Evolutionary conservation across 2,888 invertebrate species (phyloP).

Genomic region (Andrena hattorfiana): DNA sequence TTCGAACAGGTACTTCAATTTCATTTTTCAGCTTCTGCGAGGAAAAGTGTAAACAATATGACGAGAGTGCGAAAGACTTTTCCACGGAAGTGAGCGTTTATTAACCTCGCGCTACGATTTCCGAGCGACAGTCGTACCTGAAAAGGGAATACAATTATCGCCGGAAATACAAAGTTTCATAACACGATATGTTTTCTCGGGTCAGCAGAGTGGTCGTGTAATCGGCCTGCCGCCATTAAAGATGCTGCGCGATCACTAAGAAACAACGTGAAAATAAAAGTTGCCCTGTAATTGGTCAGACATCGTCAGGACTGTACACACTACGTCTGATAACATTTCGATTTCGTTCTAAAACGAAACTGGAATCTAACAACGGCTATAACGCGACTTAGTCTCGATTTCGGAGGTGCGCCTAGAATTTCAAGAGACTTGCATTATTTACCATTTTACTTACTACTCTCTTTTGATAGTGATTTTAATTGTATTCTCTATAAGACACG

Average conservation of each 20-base stretch:
- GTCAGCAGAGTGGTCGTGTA: neutral
- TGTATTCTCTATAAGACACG: too few relatives aligned
- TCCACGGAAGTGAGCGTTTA: neutral
- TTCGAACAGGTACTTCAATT: neutral
- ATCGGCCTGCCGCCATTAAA: neutral
- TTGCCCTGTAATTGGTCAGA: constrained; percentile 6
- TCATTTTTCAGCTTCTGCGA: neutral
- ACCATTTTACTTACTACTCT: too few relatives aligned
- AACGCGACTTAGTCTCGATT: too few relatives aligned
- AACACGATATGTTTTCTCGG: neutral
- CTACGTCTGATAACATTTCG: neutral
- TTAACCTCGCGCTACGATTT: neutral
- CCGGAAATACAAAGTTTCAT: neutral
- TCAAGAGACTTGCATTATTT: too few relatives aligned
- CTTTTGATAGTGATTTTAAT: too few relatives aligned
- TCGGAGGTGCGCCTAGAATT: too few relatives aligned
- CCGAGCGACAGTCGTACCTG: neutral
- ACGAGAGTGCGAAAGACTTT: neutral
- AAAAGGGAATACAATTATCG: neutral
- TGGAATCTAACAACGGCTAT: neutral
- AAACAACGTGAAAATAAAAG: neutral
- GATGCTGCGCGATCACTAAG: neutral
- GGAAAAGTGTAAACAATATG: neutral
- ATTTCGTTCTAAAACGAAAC: neutral
- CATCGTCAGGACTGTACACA: constrained; percentile 16